phyloP scores from a whole-genome alignment of 1,140 invertebrate genomes.

The Nebria ingens region DNA sequence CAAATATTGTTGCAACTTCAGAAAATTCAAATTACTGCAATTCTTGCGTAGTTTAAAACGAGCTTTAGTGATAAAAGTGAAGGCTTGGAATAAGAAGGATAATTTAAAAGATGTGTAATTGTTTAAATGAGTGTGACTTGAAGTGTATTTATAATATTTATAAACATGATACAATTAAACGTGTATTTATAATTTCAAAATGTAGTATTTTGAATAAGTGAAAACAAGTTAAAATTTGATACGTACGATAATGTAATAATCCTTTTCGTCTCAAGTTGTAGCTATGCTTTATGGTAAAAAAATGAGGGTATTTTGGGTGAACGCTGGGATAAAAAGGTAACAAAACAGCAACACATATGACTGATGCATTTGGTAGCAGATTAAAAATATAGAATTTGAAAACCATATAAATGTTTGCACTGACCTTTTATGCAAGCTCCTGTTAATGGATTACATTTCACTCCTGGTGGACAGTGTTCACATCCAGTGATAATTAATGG shows the following conservation, averaged over 20 bases:
- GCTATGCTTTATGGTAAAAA: not conserved
- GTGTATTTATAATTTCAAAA: not conserved
- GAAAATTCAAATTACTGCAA: too few species aligned
- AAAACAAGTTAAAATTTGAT: not conserved
- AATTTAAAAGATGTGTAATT: too few species aligned
- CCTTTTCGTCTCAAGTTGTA: too few species aligned
- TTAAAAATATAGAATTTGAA: slow-evolving; percentile 9
- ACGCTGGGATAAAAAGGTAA: slow-evolving; percentile 10
- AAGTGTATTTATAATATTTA: not conserved
- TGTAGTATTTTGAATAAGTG: not conserved
- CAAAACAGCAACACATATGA: slow-evolving; percentile 31
- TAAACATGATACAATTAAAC: not conserved
- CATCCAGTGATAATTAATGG: slow-evolving; percentile 40
- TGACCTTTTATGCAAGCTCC: slow-evolving; percentile 71
- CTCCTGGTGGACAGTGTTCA: slow-evolving; percentile 62
- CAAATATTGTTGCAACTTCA: too few species aligned
- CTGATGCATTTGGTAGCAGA: not conserved
- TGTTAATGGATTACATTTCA: slow-evolving; percentile 59
- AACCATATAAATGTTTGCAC: slow-evolving; percentile 31
- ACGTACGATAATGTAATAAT: not conserved
- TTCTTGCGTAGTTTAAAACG: too few species aligned
- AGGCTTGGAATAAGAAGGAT: too few species aligned
- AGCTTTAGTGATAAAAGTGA: too few species aligned
- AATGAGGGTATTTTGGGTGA: not conserved
- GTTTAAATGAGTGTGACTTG: too few species aligned